Evolutionary conservation across 2,113 vertebrate genomes (phyloP).

Genomic region (Nyctereutes procyonoides): DNA sequence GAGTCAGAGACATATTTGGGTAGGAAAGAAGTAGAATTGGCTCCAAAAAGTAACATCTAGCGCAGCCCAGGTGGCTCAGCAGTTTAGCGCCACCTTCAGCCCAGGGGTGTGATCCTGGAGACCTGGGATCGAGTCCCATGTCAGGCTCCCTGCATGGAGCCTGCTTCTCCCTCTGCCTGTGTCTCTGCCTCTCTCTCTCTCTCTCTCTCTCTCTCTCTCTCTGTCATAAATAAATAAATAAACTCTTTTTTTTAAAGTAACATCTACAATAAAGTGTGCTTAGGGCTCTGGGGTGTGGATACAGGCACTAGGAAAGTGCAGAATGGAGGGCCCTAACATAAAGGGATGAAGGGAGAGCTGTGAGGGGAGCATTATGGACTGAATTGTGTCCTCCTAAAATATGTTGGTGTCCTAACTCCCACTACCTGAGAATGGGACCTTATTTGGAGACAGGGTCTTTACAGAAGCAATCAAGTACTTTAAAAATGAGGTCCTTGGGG

Average conservation of each 20-base stretch:
- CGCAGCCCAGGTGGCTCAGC: no score
- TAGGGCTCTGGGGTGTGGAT: background rate
- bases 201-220: no score
- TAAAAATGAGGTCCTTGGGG: no score
- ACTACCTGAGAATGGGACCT: background rate
- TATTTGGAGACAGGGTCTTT: background rate
- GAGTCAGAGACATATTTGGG: background rate
- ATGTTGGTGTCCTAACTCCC: background rate
- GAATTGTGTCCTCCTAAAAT: background rate
- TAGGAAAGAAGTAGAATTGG: background rate
- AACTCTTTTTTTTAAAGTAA: background rate
- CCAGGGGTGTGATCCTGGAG: no score
- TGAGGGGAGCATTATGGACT: background rate
- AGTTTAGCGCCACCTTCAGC: no score
- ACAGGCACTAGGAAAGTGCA: background rate
- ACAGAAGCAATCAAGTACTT: background rate
- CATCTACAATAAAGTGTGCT: background rate
- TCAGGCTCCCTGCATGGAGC: no score
- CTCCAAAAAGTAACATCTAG: background rate
- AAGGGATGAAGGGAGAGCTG: no score
- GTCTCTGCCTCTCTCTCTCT: no score
- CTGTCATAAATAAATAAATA: no score
- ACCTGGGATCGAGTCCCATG: no score
- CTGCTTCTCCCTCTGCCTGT: no score
- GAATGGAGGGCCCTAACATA: background rate